Conservation (phyloP, 2,113 vertebrate species). For the Xerus inauris region DNA sequence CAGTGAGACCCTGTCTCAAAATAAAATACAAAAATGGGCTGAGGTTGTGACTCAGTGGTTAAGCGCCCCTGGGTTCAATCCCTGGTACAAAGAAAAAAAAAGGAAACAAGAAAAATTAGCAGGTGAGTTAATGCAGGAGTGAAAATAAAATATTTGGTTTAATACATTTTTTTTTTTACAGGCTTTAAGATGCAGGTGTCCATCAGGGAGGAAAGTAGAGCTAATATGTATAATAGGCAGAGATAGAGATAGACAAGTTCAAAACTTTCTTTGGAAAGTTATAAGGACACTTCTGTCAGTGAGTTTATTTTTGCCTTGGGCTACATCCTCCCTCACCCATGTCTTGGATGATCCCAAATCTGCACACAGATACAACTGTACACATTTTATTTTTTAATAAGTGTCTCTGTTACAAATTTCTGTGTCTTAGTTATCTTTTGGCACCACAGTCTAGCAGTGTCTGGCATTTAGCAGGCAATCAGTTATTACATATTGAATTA, state of each 20-base stretch:
- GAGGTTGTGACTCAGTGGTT: no score
- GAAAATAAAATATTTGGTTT: neutral
- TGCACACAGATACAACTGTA: neutral
- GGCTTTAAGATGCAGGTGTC: neutral
- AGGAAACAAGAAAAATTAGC: neutral
- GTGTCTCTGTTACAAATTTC: neutral
- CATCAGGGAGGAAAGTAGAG: neutral
- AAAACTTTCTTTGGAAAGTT: neutral
- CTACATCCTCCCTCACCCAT: neutral
- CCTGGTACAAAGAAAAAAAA: no score
- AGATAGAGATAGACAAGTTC: neutral
- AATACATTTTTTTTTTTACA: conserved; percentile 8
- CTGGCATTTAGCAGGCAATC: neutral
- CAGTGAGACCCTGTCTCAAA: no score
- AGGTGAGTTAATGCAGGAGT: neutral
- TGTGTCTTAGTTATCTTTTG: neutral
- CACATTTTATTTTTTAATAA: neutral
- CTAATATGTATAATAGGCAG: neutral
- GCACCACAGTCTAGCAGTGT: neutral
- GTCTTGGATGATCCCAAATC: neutral
- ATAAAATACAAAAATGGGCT: no score
- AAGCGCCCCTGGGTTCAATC: no score
- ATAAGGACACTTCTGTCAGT: neutral
- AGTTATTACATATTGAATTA: neutral
- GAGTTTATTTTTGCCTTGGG: neutral